Evolutionary conservation across 2,888 invertebrate species (phyloP).

Genomic region (Pollenia angustigena): DNA sequence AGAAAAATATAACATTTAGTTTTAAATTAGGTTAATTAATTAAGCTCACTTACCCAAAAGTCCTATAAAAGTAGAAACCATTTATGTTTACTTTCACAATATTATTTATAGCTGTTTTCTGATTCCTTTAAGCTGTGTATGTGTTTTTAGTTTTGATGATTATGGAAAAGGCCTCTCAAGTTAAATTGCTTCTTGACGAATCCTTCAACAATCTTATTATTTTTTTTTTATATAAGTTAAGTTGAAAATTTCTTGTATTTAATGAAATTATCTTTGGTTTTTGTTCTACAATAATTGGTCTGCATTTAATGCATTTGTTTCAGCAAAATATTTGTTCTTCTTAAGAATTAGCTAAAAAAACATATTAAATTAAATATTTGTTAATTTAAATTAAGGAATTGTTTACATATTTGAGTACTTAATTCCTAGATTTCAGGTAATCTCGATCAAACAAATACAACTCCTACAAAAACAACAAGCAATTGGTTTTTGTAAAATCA

Average conservation of each 20-base stretch:
- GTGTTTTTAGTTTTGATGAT: slow-evolving; percentile 29
- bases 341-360: slow-evolving; percentile 26
- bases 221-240: slow-evolving; percentile 48
- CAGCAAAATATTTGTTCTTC: slow-evolving; percentile 12
- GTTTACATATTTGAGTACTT: too few relatives aligned
- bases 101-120: slow-evolving; percentile 37
- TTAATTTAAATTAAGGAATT: background rate
- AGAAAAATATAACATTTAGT: background rate
- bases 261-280: slow-evolving; percentile 69
- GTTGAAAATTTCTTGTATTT: slow-evolving; percentile 28
- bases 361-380: background rate
- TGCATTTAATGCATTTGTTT: slow-evolving; percentile 44
- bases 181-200: slow-evolving; percentile 11
- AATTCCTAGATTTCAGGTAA: too few relatives aligned
- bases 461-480: too few relatives aligned
- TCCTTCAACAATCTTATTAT: slow-evolving; percentile 40
- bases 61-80: slow-evolving; percentile 85
- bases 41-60: slow-evolving; percentile 81
- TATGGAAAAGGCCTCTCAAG: slow-evolving; percentile 39
- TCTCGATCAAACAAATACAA: too few relatives aligned
- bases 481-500: too few relatives aligned
- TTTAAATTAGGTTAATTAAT: background rate
- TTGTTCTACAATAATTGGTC: slow-evolving; percentile 17
- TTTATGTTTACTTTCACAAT: slow-evolving; percentile 82
- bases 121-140: background rate